A percentile compares a stretch with the other conserved stretches of the same genome.
phyloP scores from a whole-genome alignment of 2,888 invertebrate genomes.

The Hypena proboscidalis region DNA sequence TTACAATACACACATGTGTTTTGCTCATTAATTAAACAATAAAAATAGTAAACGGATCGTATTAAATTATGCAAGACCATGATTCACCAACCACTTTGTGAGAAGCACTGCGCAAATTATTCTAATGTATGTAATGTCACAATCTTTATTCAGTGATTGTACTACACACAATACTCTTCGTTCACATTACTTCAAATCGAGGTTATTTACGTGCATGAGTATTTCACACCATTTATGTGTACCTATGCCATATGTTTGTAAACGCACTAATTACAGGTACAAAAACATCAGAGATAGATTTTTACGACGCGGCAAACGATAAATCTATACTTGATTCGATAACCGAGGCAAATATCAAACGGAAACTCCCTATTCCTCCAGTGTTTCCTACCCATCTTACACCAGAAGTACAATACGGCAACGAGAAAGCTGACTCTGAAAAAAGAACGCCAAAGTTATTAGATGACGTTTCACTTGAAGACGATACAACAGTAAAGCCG shows the following conservation, averaged over 20 bases:
- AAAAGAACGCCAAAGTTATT: constrained; percentile 67
- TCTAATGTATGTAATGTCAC: no score
- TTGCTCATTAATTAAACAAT: no score
- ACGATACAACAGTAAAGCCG: constrained; percentile 73
- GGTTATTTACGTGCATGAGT: no score
- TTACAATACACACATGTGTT: no score
- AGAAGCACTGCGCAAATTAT: no score
- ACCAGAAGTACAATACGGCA: constrained; percentile 83
- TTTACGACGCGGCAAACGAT: constrained; percentile 67
- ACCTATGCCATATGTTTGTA: constrained; percentile 32
- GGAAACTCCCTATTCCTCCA: constrained; percentile 64
- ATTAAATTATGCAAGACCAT: no score
- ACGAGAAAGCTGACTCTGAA: constrained; percentile 74
- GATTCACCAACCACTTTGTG: no score
- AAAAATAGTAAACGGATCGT: no score
- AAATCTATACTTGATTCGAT: constrained; percentile 55
- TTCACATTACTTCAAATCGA: constrained; percentile 9
- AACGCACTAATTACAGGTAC: constrained; percentile 67
- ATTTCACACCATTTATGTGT: constrained; percentile 9
- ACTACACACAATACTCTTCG: neutral
- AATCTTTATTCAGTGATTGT: neutral
- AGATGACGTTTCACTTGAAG: constrained; percentile 50
- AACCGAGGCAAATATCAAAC: constrained; percentile 49
- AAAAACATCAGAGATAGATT: constrained; percentile 79
- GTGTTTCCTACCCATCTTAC: constrained; percentile 74